Evolutionary conservation across 2,888 invertebrate genomes (phyloP).

Genomic region (Ditylenchus weischeri): DNA sequence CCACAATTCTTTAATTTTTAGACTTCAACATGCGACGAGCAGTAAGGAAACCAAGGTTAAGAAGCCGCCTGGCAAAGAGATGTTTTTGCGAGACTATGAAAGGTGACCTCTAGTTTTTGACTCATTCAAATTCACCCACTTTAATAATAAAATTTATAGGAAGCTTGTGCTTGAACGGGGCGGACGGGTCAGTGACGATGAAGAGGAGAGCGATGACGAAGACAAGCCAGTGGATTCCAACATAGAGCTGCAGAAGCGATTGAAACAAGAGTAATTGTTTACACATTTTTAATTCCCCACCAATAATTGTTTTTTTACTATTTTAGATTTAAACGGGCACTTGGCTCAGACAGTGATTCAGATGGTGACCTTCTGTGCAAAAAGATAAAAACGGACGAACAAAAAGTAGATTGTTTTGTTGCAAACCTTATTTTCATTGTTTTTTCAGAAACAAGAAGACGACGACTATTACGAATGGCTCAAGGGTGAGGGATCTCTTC

Average conservation of each 20-base stretch:
- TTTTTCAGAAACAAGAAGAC: slow-evolving; percentile 59
- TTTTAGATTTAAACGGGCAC: slow-evolving; percentile 19
- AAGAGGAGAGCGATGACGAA: slow-evolving; percentile 63
- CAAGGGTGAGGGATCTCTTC: slow-evolving; percentile 72
- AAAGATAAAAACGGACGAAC: slow-evolving; percentile 57
- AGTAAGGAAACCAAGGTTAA: neutral
- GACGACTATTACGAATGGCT: slow-evolving; percentile 76
- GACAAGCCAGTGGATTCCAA: slow-evolving; percentile 22
- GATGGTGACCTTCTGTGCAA: slow-evolving; percentile 60
- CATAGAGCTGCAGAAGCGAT: slow-evolving; percentile 62
- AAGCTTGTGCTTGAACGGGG: slow-evolving; percentile 72
- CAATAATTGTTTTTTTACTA: neutral
- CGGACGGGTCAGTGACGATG: slow-evolving; percentile 63
- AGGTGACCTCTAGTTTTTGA: slow-evolving; percentile 55
- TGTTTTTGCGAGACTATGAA: slow-evolving; percentile 76
- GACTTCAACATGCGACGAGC: neutral
- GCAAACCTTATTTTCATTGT: neutral
- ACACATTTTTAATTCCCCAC: neutral
- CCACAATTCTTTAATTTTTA: neutral
- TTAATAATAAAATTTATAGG: neutral
- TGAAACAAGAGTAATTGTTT: slow-evolving; percentile 69
- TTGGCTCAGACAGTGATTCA: slow-evolving; percentile 59
- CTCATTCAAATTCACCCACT: too few relatives aligned
- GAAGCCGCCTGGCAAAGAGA: slow-evolving; percentile 48
- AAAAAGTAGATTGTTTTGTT: slow-evolving; percentile 49